Evolutionary conservation across 1,140 invertebrate genomes (phyloP).

Genomic region (Drosophila aff.): DNA sequence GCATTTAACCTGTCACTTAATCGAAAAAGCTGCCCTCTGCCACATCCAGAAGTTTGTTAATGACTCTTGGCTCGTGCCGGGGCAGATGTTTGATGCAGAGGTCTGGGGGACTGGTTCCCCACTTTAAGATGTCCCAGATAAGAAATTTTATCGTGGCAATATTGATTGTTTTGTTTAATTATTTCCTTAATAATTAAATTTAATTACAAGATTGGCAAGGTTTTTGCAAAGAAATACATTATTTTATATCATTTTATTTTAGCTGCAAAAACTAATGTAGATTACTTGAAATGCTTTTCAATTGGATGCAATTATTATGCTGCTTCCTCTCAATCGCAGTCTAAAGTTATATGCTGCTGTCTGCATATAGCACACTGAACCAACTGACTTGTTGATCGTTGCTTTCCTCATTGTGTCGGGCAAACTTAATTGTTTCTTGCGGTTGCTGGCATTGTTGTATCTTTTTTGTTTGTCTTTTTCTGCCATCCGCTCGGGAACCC

Average conservation of each 20-base stretch:
- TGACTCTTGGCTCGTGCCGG: slow-evolving; percentile 43
- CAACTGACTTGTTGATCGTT: slow-evolving; percentile 26
- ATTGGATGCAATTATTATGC: slow-evolving; percentile 13
- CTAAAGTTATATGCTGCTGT: slow-evolving; percentile 6
- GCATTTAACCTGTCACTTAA: slow-evolving; percentile 80
- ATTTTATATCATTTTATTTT: neutral
- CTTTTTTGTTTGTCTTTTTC: slow-evolving; percentile 12
- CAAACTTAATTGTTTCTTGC: slow-evolving; percentile 67
- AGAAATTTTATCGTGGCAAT: neutral
- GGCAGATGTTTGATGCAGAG: slow-evolving; percentile 30
- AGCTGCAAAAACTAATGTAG: neutral
- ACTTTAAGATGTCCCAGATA: slow-evolving; percentile 45
- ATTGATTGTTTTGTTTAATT: neutral
- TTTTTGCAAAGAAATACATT: no score
- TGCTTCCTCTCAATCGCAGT: slow-evolving; percentile 15
- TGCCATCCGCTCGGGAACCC: slow-evolving; percentile 28
- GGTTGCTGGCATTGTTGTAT: slow-evolving; percentile 45
- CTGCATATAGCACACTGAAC: slow-evolving; percentile 6
- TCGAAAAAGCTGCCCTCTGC: slow-evolving; percentile 55
- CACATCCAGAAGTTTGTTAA: slow-evolving; percentile 50
- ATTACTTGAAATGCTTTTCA: neutral
- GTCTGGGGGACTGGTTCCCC: neutral
- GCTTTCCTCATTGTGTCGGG: slow-evolving; percentile 38
- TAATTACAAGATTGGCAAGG: no score
- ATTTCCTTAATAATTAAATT: neutral